These are phyloP conservation scores for Amphiprion percula DNA, from an alignment of 2,113 vertebrate genomes.

Conservation along the genomic window DNA sequence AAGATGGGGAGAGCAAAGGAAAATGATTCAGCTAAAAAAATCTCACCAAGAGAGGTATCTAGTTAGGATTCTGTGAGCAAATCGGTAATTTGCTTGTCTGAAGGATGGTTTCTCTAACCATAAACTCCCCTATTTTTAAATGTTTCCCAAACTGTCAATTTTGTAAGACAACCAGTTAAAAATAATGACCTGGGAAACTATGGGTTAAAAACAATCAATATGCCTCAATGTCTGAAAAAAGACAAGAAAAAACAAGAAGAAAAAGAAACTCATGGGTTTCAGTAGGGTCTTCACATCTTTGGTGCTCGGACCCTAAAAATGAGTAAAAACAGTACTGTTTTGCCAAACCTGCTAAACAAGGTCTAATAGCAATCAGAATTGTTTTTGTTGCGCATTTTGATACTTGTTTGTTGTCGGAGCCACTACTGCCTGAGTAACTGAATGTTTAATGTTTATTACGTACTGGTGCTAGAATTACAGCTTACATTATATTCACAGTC, in stretches of 20 bases:
- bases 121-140: background rate
- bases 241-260: no score
- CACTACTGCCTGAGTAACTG: background rate
- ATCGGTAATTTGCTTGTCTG: background rate
- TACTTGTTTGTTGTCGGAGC: background rate
- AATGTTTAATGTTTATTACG: background rate
- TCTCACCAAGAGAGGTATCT: background rate
- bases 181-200: background rate
- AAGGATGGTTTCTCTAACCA: background rate
- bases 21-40: constrained; percentile 7
- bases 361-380: background rate
- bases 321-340: no score
- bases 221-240: no score
- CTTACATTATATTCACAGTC: no score
- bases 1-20: background rate
- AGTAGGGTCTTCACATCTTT: no score
- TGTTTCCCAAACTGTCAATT: background rate
- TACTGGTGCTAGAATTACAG: no score
- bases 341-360: background rate
- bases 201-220: background rate
- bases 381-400: background rate
- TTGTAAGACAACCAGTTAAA: background rate
- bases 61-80: background rate
- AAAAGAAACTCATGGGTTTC: no score
- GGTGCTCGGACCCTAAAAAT: no score